Evolutionary conservation across 2,797 vertebrate genomes (phyloP), one percentile per base, ranked within the genome.

Genomic region (Brachymystax lenok): DNA sequence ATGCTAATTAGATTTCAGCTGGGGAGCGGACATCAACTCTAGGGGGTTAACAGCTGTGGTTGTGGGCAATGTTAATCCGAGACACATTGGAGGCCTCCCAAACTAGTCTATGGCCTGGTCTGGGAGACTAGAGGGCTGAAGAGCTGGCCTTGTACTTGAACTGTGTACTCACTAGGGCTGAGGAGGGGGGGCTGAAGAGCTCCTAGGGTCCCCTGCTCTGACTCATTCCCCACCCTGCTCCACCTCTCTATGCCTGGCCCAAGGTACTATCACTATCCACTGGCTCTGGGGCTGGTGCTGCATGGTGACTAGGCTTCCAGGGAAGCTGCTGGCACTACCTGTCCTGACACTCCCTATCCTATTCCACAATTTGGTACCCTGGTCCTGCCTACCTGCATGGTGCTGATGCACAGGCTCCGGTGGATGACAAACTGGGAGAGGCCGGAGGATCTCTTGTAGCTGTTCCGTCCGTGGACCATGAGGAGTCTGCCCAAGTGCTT

Each of bases 371-470:
- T 27, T n/a, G 6, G 19, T 1, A 5, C 78, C 33, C 4, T 5
- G 21, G 17, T 7, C 3, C 33, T 4, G 0, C 81, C 71, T 94
- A 98, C 98, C 98, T 99, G 97, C 98, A 99, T 99, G 85, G 98
- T 97, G 87, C 96, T 98, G 91, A 99, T 99, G 89, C 97, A 99
- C 71, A 99, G 91, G 89, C 98, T 98, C 85, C 98, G 93, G 92
- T 99, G 98, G 91, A 99, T 99, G 78, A 99, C 98, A 10, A 99
- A 99, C 94, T 99, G 98, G 89, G 98, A 98, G 89, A 99, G 97
- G 4, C 96, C 98, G 0, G 98, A 97, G 0, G 98, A 98, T 7
- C 98, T 92, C 84, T 99, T 99, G 94, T 99, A 99, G 92, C 98
- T 99, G 94, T 99, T 99, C 27, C 98, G 93, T 16, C 98, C 98